Evolutionary conservation across 2,888 invertebrate species (phyloP).

Genomic region (Drosophila kambysellisi): DNA sequence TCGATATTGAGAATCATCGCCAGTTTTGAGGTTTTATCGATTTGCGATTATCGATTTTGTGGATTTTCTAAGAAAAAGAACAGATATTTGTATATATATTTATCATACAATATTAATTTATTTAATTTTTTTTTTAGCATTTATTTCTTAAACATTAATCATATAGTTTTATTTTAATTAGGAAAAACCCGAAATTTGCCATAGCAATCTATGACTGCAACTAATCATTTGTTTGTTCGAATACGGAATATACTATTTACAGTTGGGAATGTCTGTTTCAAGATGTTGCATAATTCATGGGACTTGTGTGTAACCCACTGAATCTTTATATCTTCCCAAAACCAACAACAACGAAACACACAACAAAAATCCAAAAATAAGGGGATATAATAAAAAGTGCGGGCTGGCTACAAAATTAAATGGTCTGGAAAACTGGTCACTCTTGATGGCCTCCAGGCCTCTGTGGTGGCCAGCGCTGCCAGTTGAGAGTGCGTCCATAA

Average conservation of each 20-base stretch:
- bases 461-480: constrained; percentile 19
- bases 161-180: no score
- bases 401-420: constrained; percentile 75
- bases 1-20: background rate
- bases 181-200: no score
- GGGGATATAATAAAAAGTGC: constrained; percentile 51
- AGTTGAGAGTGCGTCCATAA: constrained; percentile 73
- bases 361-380: constrained; percentile 1
- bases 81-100: no score
- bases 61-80: background rate
- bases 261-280: background rate
- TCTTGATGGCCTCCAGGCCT: constrained; percentile 26
- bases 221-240: no score
- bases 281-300: constrained; percentile 2
- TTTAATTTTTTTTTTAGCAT: no score
- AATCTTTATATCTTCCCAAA: background rate
- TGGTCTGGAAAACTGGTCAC: constrained; percentile 83
- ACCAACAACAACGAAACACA: constrained; percentile 4
- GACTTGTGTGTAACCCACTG: constrained; percentile 1
- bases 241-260: background rate
- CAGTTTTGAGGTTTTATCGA: background rate
- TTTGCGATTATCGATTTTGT: background rate
- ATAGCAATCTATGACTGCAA: no score
- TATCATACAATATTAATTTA: background rate
- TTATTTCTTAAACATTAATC: no score